These are phyloP conservation scores for Tamias sibiricus DNA, from an alignment of 2,113 vertebrate species.

Conservation along the genomic window DNA sequence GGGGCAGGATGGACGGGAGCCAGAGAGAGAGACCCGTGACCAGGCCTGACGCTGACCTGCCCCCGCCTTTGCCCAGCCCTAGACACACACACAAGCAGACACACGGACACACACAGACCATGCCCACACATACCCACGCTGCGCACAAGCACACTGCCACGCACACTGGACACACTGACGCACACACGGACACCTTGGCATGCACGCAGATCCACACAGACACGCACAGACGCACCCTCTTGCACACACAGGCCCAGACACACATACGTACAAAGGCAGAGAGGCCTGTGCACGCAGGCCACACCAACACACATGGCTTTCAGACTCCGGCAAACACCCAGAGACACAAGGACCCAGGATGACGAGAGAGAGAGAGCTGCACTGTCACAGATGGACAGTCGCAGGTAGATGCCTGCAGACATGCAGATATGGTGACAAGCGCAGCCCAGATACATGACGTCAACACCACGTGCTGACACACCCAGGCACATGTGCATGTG, in stretches of 20 bases:
- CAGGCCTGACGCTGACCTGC: background rate
- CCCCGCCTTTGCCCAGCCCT: background rate
- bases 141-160: background rate
- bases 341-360: background rate
- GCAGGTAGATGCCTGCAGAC: background rate
- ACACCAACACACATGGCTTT: background rate
- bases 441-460: background rate
- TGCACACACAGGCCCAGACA: background rate
- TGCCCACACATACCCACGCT: background rate
- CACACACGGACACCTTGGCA: background rate
- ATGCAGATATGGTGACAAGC: too few species aligned
- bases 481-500: rapidly evolving
- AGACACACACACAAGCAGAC: too few species aligned
- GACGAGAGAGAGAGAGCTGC: background rate
- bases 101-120: background rate
- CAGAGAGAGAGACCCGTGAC: background rate
- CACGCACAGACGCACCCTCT: too few species aligned
- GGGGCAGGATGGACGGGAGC: rapidly evolving
- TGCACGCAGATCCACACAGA: background rate
- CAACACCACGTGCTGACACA: background rate
- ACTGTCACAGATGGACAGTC: background rate
- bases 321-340: background rate
- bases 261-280: background rate
- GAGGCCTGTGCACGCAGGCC: background rate
- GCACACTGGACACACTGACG: background rate